phyloP scores from a whole-genome alignment of 2,797 vertebrate species.

The Megalops cyprinoides region DNA sequence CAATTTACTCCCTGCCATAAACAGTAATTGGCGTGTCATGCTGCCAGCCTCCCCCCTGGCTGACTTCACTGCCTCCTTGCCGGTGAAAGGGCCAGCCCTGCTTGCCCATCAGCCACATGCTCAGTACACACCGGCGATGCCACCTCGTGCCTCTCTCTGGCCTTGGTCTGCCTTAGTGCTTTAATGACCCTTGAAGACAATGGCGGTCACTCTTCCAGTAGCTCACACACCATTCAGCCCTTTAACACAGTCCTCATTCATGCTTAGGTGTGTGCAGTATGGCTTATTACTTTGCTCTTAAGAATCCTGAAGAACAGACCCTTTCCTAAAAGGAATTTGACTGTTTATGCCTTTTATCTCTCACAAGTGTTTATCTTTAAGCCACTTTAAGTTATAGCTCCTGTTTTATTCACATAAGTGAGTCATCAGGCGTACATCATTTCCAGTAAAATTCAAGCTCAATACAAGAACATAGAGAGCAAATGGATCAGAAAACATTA shows the following conservation, averaged over 20 bases:
- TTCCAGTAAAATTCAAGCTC: not conserved
- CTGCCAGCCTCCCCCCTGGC: constrained; percentile 52
- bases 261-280: not conserved
- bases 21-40: constrained; percentile 62
- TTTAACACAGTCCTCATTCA: not conserved
- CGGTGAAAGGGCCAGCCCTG: not conserved
- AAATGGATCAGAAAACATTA: not conserved
- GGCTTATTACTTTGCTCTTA: not conserved
- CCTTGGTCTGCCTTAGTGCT: not conserved
- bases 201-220: not conserved
- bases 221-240: not conserved
- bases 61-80: not conserved
- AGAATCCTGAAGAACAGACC: not conserved
- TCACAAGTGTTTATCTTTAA: not conserved
- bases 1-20: constrained; percentile 58
- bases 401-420: not conserved
- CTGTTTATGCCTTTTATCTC: not conserved
- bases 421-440: too few relatives aligned
- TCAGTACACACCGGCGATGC: not conserved
- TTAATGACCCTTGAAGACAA: not conserved
- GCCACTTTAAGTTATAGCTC: not conserved
- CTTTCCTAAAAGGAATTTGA: too few relatives aligned
- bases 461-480: not conserved
- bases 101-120: not conserved
- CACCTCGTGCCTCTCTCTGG: not conserved